phyloP scores from a whole-genome alignment of 2,797 vertebrate species.

The Cryptoblepharus egeriae region DNA sequence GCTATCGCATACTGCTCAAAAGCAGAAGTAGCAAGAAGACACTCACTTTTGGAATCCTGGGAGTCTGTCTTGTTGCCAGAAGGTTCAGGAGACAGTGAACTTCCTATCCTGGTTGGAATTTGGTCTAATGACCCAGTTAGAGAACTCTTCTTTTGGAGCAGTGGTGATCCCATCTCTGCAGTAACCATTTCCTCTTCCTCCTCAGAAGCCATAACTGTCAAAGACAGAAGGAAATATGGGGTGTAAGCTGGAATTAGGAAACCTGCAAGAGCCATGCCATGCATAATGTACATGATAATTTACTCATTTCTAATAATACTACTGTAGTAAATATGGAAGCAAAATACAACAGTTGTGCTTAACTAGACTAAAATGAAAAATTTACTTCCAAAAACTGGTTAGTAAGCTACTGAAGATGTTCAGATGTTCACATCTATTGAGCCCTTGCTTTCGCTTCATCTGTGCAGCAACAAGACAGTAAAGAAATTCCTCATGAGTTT shows the following conservation, averaged over 20 bases:
- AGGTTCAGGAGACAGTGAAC: constrained; percentile 74
- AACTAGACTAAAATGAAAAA: neutral
- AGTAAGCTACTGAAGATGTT: neutral
- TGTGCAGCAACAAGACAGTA: neutral
- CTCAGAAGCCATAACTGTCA: constrained; percentile 51
- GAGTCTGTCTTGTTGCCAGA: constrained; percentile 74
- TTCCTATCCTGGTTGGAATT: constrained; percentile 70
- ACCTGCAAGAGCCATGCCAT: neutral
- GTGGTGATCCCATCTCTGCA: constrained; percentile 78
- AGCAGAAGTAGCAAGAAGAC: neutral
- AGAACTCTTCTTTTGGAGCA: constrained; percentile 74
- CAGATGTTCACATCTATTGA: neutral
- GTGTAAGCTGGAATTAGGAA: neutral
- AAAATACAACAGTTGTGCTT: neutral
- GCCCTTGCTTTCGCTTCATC: neutral
- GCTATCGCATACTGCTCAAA: neutral
- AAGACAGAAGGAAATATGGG: constrained; percentile 14
- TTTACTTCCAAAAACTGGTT: neutral
- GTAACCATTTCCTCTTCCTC: constrained; percentile 75
- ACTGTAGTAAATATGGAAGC: neutral
- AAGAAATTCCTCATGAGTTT: neutral
- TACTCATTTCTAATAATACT: neutral
- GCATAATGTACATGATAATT: neutral
- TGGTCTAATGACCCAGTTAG: constrained; percentile 68
- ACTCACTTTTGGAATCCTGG: constrained; percentile 78